Conservation (phyloP, 2,113 vertebrate genomes). For the Stegastes partitus region DNA sequence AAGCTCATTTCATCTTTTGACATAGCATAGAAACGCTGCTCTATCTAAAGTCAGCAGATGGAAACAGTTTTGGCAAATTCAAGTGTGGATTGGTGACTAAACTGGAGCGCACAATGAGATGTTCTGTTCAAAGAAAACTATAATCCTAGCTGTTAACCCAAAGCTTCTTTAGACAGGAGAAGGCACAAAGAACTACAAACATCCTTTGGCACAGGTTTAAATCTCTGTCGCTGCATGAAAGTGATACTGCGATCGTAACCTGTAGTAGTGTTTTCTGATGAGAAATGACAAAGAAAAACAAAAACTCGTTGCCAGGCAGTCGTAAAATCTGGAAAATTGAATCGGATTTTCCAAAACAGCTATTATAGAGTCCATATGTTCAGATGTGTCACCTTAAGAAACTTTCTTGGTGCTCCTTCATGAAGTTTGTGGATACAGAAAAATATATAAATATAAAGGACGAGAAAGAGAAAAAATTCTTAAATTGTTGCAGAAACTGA, state of each 20-base stretch:
- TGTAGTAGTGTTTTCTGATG: not conserved
- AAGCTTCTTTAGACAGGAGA: slow-evolving; percentile 29
- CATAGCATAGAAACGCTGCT: slow-evolving; percentile 12
- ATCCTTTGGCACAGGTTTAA: slow-evolving; percentile 3
- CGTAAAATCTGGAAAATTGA: not conserved
- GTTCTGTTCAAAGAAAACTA: slow-evolving; percentile 10
- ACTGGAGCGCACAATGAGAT: slow-evolving; percentile 8
- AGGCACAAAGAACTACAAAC: slow-evolving; percentile 18
- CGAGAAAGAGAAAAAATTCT: no score
- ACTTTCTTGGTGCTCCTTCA: no score
- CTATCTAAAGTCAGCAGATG: slow-evolving; percentile 57
- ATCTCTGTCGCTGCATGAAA: slow-evolving; percentile 18
- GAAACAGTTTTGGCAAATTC: slow-evolving; percentile 35
- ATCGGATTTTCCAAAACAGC: not conserved
- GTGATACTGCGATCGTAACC: slow-evolving; percentile 23
- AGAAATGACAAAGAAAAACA: slow-evolving; percentile 21
- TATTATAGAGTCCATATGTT: no score
- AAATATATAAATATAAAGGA: no score
- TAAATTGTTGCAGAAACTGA: no score
- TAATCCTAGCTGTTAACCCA: slow-evolving; percentile 41
- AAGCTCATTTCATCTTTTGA: slow-evolving; percentile 59
- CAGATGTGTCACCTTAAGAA: no score
- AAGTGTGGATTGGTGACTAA: slow-evolving; percentile 10
- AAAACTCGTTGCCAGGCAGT: not conserved
- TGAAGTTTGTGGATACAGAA: no score